Base-by-base conservation (phyloP, 2,113 vertebrate genomes). In the Hystrix brachyura region DNA sequence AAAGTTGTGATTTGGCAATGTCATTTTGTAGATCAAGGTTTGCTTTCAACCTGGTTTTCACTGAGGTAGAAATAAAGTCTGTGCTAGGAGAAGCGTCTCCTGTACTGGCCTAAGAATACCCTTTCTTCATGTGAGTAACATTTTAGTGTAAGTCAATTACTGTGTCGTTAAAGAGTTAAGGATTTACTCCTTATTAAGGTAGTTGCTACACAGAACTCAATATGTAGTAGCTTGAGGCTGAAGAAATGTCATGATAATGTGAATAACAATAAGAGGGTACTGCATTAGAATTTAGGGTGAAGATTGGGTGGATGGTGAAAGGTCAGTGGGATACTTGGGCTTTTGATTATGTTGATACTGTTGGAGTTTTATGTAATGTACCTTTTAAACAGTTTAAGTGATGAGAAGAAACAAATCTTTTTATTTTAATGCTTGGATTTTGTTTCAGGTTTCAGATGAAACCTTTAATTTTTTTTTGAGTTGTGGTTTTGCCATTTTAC, bases 111-210 rank as follows among this genome's bases (percentile, higher is more conserved):
- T 87, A 86, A 89, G 91, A 96, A 91, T 90, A 94, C 60, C 72
- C 64, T 97, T 95, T 92, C 76, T 64, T 90, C 67, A 71, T 78
- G 91, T 94, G 80, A 96, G 88, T 96, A 91, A 96, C 93, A 85
- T 95, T 97, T 97, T 97, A 95, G 80, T 97, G 87, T 97, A 97
- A 97, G 88, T 97, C 85, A 95, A 13, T 97, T 87, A 96, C 83
- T 96, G 21, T 96, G 94, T 62, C 92, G 69, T 97, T 97, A 95
- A 96, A 94, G 60, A 91, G 62, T 95, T 97, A 91, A 19, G 43
- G 60, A 92, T 97, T 94, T 97, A 81, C 46, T 95, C 83, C 57
- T 53, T 21, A 12, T 57, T 95, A 91, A n/a, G 86, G 53, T 94
- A 92, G 78, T 95, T 95, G 78, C 81, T 98, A 92, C 84, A 53